Conservation (phyloP, 2,797 vertebrate genomes). For the Spinus olivaceus region DNA sequence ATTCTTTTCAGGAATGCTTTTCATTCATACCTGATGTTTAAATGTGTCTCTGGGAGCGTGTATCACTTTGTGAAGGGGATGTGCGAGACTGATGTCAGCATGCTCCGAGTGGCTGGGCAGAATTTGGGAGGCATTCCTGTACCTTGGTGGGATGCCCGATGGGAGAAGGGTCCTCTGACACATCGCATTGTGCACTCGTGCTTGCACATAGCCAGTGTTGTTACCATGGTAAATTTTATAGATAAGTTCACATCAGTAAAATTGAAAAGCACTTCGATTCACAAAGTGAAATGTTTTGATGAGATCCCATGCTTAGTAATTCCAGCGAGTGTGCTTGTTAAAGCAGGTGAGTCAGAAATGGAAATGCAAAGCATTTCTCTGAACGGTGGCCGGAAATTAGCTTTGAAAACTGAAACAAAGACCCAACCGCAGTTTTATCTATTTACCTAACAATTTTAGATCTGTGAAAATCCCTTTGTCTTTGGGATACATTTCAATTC, state of each 20-base stretch:
- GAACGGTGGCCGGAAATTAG: constrained; percentile 71
- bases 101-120: neutral
- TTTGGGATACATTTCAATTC: constrained; percentile 17
- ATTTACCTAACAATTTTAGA: constrained; percentile 45
- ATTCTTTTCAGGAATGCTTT: constrained; percentile 82
- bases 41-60: constrained; percentile 49
- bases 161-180: neutral
- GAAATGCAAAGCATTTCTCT: constrained; percentile 76
- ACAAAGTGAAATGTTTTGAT: constrained; percentile 75
- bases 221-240: constrained; percentile 1
- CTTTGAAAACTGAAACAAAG: constrained; percentile 73
- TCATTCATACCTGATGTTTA: constrained; percentile 63
- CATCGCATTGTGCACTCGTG: rapidly evolving
- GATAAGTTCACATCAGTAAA: neutral
- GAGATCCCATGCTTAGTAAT: constrained; percentile 86
- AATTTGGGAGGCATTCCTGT: neutral
- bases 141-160: rapidly evolving
- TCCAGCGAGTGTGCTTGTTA: constrained; percentile 77
- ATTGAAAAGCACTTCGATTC: constrained; percentile 70
- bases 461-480: constrained; percentile 48
- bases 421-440: constrained; percentile 61
- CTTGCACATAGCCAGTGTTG: neutral
- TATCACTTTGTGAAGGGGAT: neutral
- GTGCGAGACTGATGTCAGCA: rapidly evolving
- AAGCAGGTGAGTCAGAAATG: constrained; percentile 85